Conservation (phyloP, 35 echinoderm and acorn worm species). For the Amphiura filiformis region DNA sequence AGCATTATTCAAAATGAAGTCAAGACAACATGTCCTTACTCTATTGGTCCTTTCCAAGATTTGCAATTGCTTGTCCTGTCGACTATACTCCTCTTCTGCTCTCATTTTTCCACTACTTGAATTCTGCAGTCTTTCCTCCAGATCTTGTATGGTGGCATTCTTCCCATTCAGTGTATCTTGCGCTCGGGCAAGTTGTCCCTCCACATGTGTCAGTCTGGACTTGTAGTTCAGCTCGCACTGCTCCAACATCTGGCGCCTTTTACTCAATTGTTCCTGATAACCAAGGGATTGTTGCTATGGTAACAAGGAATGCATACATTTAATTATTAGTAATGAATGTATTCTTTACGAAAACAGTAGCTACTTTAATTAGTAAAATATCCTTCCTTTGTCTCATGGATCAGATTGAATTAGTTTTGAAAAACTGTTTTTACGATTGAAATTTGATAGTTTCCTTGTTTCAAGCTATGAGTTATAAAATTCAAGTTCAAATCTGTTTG, state of each 20-base stretch:
- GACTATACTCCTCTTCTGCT: constrained; percentile 45
- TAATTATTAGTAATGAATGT: neutral
- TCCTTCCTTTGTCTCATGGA: no score
- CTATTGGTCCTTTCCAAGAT: constrained; percentile 22
- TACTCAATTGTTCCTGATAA: constrained; percentile 80
- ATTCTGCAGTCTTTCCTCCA: constrained; percentile 62
- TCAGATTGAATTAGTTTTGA: no score
- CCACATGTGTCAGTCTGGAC: constrained; percentile 62
- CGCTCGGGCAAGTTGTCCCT: constrained; percentile 65
- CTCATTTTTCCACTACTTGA: constrained; percentile 12
- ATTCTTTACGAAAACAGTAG: neutral
- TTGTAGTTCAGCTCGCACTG: constrained; percentile 74
- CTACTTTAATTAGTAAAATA: no score
- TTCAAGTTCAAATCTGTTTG: no score
- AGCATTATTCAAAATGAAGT: no score
- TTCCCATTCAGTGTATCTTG: constrained; percentile 91
- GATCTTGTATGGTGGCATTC: constrained; percentile 51
- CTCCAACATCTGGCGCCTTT: constrained; percentile 65
- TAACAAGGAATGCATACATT: neutral
- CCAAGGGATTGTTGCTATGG: constrained; percentile 63
- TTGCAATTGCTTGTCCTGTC: constrained; percentile 16
- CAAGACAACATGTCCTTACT: no score
- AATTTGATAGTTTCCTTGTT: no score
- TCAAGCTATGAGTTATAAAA: no score
- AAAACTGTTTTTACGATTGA: no score